Evolutionary conservation across 2,797 vertebrate species (phyloP).

Genomic region (Esox lucius): DNA sequence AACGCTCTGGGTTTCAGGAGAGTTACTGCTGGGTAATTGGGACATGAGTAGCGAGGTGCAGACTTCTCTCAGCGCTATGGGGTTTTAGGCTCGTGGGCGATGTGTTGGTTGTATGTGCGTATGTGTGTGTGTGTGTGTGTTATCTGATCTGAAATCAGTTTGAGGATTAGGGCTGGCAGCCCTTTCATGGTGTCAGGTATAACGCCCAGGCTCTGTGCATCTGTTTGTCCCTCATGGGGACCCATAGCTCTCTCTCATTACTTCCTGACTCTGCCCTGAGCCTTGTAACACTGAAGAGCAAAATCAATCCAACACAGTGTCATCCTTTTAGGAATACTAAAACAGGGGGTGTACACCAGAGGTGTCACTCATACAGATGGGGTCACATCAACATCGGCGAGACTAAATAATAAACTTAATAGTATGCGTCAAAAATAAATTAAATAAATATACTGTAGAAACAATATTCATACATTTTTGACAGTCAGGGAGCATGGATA

Average conservation of each 20-base stretch:
- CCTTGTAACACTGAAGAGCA: conserved; percentile 1
- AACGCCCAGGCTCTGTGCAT: not conserved
- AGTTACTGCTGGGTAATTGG: conserved; percentile 63
- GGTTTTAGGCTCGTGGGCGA: conserved; percentile 48
- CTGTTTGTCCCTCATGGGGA: not conserved
- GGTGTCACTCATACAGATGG: too few relatives aligned
- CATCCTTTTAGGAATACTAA: not conserved
- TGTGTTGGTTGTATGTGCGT: conserved; percentile 28
- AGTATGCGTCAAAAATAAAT: too few relatives aligned
- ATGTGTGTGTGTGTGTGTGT: conserved; percentile 24
- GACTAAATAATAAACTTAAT: too few relatives aligned
- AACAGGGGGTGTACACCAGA: not conserved
- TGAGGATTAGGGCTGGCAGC: not conserved
- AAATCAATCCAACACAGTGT: conserved; percentile 1
- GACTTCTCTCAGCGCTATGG: conserved; percentile 51
- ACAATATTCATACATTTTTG: too few relatives aligned
- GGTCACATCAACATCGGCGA: too few relatives aligned
- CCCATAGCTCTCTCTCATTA: not conserved
- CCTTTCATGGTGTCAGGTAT: not conserved
- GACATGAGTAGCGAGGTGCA: conserved; percentile 58
- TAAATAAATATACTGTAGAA: too few relatives aligned
- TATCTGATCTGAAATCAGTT: conserved; percentile 1
- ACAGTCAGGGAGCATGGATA: too few relatives aligned
- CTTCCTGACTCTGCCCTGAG: not conserved
- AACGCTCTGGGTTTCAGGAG: conserved; percentile 59